Base-by-base conservation (phyloP, 2,888 invertebrate genomes). In the Cactoblastis cactorum region DNA sequence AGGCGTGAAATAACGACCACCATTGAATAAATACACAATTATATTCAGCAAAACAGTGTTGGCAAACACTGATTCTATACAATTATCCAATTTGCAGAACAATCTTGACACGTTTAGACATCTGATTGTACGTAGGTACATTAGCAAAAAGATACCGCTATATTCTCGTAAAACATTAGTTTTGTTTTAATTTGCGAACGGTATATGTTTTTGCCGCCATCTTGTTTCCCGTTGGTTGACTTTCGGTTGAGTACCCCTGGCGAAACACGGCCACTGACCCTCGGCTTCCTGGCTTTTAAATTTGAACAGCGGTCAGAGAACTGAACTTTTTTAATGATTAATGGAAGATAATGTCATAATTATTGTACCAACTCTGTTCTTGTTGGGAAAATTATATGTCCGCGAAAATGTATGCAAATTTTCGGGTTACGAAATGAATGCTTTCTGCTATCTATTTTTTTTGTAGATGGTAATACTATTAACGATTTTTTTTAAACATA, bases 51-150 rank as follows among this genome's bases (percentile, higher is more conserved):
- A 48, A 52, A 52, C 37, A 46, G n/a, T n/a, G n/a, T n/a, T n/a
- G n/a, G n/a, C 33, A 43, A 43, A 50, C 51, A 62, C 49, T 57
- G 60, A 66, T 64, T 59, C 57, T 50, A 53, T 53, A 54, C 65
- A 71, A 76, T 77, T 74, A 75, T 73, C 63, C 66, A 71, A 75
- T 79, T 77, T 69, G 63, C 61, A 57, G 62, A 54, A 65, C 58
- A 66, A 68, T 69, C 61, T 62, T 60, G 55, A 59, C 56, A 63
- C 61, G 59, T 62, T 62, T 61, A 52, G 48, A 53, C 45, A 48
- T 52, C 52, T 43, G 43, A 43, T 43, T n/a, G 43, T 32, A 43
- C 28, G 37, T 32, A 43, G 15, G 37, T 35, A 34, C 35, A 28
- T 32, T 45, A 50, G 39, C n/a, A 28, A n/a, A 12, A 19, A 43